A percentile compares a stretch with the other conserved stretches of the same genome.
Conservation (phyloP, 2,888 invertebrate species). For the Drosophila recens region DNA sequence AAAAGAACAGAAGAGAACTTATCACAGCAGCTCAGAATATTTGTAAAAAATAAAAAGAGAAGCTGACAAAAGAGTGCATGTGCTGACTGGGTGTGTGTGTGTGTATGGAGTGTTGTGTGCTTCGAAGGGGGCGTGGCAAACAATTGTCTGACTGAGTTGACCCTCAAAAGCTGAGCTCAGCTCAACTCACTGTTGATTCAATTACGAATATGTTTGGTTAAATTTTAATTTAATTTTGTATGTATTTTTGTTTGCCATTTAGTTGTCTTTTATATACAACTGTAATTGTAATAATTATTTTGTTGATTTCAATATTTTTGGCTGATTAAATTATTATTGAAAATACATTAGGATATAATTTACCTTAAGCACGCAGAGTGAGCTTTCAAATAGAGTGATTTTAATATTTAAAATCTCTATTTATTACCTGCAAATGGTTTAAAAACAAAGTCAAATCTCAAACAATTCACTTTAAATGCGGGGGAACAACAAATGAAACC, state of each 20-base stretch:
- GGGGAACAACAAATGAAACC: constrained; percentile 24
- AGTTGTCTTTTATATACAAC: not conserved
- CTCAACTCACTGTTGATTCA: constrained; percentile 48
- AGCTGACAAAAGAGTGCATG: constrained; percentile 2
- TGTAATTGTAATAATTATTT: too few relatives aligned
- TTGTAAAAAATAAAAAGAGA: constrained; percentile 20
- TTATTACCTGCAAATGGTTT: not conserved
- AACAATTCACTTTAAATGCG: constrained; percentile 7
- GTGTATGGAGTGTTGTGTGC: not conserved
- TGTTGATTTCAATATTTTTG: too few relatives aligned
- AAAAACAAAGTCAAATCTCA: not conserved
- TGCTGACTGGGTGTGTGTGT: not conserved
- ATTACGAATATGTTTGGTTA: constrained; percentile 54
- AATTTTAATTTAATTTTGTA: constrained; percentile 34
- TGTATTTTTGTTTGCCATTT: not conserved
- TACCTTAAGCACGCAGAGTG: too few relatives aligned
- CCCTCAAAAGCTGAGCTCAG: constrained; percentile 19
- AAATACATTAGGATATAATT: too few relatives aligned
- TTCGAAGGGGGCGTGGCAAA: constrained; percentile 23
- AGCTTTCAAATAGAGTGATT: too few relatives aligned
- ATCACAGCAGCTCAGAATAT: constrained; percentile 39
- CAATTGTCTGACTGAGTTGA: constrained; percentile 8
- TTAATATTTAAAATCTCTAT: not conserved
- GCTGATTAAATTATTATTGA: too few relatives aligned
- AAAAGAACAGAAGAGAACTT: constrained; percentile 10